Conservation (phyloP, 2,113 vertebrate genomes). For the Rhineura floridana region DNA sequence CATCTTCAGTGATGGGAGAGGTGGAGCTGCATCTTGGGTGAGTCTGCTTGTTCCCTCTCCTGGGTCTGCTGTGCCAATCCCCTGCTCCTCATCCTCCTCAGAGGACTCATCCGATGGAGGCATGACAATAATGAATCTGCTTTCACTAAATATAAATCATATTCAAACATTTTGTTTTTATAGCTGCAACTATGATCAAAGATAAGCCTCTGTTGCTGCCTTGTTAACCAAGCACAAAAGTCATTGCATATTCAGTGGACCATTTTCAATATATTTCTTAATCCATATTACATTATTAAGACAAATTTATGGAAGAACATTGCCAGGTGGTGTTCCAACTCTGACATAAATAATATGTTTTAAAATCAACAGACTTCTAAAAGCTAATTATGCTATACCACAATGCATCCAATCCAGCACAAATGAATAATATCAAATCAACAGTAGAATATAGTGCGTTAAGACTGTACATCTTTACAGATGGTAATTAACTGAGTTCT, state of each 20-base stretch:
- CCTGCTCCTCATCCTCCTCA: too few relatives aligned
- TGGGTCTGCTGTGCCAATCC: too few relatives aligned
- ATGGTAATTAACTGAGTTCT: constrained; percentile 39
- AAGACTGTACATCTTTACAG: constrained; percentile 21
- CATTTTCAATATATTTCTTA: constrained; percentile 52
- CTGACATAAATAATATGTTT: constrained; percentile 32
- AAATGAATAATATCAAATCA: constrained; percentile 51
- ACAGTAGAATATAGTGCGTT: constrained; percentile 39
- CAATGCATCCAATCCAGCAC: constrained; percentile 45
- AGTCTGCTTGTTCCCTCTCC: too few relatives aligned
- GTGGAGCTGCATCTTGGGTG: too few relatives aligned
- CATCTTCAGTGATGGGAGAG: too few relatives aligned
- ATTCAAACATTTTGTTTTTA: background rate
- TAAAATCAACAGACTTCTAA: constrained; percentile 26
- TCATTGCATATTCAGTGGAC: constrained; percentile 16
- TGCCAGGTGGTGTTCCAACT: constrained; percentile 28
- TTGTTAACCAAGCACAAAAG: background rate
- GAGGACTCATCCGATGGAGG: too few relatives aligned
- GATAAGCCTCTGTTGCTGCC: too few relatives aligned
- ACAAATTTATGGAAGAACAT: constrained; percentile 44
- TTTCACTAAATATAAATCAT: too few relatives aligned
- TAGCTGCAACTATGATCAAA: background rate
- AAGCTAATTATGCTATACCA: constrained; percentile 35
- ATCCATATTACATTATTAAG: constrained; percentile 41
- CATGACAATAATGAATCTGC: too few relatives aligned